These are phyloP conservation scores for Penaeus vannamei DNA, from an alignment of 1,140 invertebrate species.

Conservation along the genomic window DNA sequence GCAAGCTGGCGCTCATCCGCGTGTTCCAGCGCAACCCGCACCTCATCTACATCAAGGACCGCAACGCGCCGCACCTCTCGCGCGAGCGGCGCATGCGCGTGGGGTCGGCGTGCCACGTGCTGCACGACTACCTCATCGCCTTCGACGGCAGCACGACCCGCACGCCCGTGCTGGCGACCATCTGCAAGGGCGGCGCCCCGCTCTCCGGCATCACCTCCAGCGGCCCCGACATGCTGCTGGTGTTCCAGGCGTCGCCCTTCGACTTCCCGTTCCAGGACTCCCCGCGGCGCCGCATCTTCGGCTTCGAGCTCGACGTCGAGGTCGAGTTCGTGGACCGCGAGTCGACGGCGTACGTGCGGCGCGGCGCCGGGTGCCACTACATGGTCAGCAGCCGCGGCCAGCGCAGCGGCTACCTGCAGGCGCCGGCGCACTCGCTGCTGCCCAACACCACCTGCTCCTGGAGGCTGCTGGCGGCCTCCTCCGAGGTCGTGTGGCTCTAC, in stretches of 20 bases:
- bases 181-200: conserved; percentile 87
- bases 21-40: conserved; percentile 66
- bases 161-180: conserved; percentile 89
- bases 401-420: conserved; percentile 66
- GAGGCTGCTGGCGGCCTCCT: conserved; percentile 60
- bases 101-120: conserved; percentile 88
- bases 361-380: conserved; percentile 32
- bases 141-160: conserved; percentile 91
- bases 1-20: conserved; percentile 65
- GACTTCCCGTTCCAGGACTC: conserved; percentile 80
- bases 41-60: conserved; percentile 68
- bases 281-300: conserved; percentile 77
- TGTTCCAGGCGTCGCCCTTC: conserved; percentile 90
- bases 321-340: conserved; percentile 76
- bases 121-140: conserved; percentile 89
- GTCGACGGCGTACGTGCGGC: conserved; percentile 64
- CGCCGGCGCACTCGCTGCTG: conserved; percentile 66
- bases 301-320: conserved; percentile 89
- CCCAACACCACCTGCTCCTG: conserved; percentile 67
- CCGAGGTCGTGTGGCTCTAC: conserved; percentile 68
- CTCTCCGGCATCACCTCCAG: conserved; percentile 88
- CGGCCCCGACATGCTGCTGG: conserved; percentile 87
- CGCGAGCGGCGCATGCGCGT: conserved; percentile 71
- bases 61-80: conserved; percentile 64
- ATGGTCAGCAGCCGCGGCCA: conserved; percentile 64